A percentile compares a stretch with the other conserved stretches of the same genome.
phyloP scores from a whole-genome alignment of 2,888 invertebrate species.

The Baccha elongata region DNA sequence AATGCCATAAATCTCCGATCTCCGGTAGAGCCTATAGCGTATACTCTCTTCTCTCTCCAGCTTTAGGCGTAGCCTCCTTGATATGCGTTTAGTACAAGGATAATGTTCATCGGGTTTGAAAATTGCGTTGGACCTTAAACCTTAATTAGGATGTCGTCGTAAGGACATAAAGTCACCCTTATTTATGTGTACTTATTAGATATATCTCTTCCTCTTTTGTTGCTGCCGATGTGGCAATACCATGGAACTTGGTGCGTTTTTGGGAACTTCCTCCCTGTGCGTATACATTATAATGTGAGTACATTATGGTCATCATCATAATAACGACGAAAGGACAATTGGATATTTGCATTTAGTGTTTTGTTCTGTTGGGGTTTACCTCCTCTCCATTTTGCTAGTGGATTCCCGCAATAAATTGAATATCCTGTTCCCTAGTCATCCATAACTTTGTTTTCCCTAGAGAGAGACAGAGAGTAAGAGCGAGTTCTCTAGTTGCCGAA shows the following conservation, averaged over 20 bases:
- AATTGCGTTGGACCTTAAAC: conserved; percentile 73
- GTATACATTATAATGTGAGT: too few relatives aligned
- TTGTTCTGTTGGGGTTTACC: conserved; percentile 3
- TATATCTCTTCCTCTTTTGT: conserved; percentile 33
- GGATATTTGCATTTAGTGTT: conserved; percentile 67
- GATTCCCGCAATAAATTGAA: conserved; percentile 61
- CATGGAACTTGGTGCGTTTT: not conserved
- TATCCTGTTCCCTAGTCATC: conserved; percentile 56
- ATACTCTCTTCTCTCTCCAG: not conserved
- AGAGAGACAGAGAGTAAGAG: not conserved
- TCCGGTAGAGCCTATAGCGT: conserved; percentile 49
- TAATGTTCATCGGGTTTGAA: conserved; percentile 72
- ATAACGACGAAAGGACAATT: conserved; percentile 66
- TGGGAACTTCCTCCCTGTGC: not conserved
- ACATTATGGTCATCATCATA: conserved; percentile 61
- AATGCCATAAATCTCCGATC: conserved; percentile 71
- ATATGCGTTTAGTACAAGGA: conserved; percentile 46
- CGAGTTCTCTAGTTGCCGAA: conserved; percentile 3
- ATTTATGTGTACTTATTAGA: conserved; percentile 74
- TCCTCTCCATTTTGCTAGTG: not conserved
- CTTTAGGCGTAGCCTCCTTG: not conserved
- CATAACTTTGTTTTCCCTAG: conserved; percentile 34
- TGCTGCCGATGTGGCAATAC: not conserved
- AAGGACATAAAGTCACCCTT: conserved; percentile 71
- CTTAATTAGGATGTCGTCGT: conserved; percentile 74